Evolutionary conservation across 2,888 invertebrate species (phyloP), one percentile per base, ranked within the genome.

Genomic region (Blastobasis adustella): DNA sequence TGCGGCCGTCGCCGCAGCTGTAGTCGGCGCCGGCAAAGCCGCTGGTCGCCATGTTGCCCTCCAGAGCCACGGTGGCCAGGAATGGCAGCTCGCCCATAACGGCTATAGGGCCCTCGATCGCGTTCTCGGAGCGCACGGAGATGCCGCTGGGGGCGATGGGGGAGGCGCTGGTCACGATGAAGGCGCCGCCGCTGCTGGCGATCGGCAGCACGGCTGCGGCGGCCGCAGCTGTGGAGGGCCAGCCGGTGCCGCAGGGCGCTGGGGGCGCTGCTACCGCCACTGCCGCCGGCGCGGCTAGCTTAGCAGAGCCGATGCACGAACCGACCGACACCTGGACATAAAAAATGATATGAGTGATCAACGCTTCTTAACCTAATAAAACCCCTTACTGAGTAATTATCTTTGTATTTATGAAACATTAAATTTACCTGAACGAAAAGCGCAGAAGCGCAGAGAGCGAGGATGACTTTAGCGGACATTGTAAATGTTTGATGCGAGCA

Each of bases 21-120:
- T 42, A 42, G 9, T 9, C 9, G 5, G 10, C 42, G 10, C 9
- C 7, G 70, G 71, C 68, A 37, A 59, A 53, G 0, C 71, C 71
- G 8, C 55, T 49, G 5, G 65, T 63, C 2, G 69, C 63, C 36
- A 71, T 41, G 0, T 58, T 49, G 0, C 73, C 75, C 54, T 71
- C 69, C 37, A 75, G 47, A 41, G 65, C 65, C 1, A 73, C 73
- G 5, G 74, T 67, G 4, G 71, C 69, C 5, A 76, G 42, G 65
- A 71, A 73, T 0, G 76, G 76, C n/a, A 76, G 51, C 45, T 71
- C 56, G 0, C 75, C 76, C 47, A 56, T 58, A 0, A 73, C 67
- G 4, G 61, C 54, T 10, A 75, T 46, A 4, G 62, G 56, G 0
- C 76, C 76, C 49, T 73, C 69, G 1, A 74, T 59, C 36, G 65